Conservation (phyloP, 2,888 invertebrate genomes). For the Lordiphosa fenestrarum region DNA sequence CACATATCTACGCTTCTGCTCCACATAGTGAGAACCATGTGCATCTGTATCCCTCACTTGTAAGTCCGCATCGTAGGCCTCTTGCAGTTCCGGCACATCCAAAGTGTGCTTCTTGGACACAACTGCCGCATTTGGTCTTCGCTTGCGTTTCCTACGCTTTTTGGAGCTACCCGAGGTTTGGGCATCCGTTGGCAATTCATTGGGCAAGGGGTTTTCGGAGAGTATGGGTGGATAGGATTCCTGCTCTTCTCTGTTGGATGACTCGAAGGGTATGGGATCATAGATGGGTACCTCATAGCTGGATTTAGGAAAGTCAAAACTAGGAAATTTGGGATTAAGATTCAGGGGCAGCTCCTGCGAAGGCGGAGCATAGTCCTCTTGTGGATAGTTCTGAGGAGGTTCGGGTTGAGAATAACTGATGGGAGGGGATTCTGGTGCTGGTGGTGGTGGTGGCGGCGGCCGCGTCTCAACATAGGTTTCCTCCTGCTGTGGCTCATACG, state of each 20-base stretch:
- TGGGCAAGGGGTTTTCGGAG: slow-evolving; percentile 12
- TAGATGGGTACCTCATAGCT: slow-evolving; percentile 80
- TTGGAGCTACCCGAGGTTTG: slow-evolving; percentile 47
- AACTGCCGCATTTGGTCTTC: slow-evolving; percentile 32
- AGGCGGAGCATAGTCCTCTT: slow-evolving; percentile 61
- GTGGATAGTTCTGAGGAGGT: slow-evolving; percentile 37
- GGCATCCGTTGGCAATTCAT: slow-evolving; percentile 41
- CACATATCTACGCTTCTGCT: slow-evolving; percentile 41
- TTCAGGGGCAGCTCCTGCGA: slow-evolving; percentile 76
- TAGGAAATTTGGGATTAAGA: slow-evolving; percentile 71
- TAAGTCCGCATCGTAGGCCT: slow-evolving; percentile 72
- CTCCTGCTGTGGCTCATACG: slow-evolving; percentile 23
- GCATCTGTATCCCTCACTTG: slow-evolving; percentile 50
- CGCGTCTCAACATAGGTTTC: slow-evolving; percentile 16
- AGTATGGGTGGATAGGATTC: slow-evolving; percentile 75
- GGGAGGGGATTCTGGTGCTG: neutral
- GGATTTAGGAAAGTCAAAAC: slow-evolving; percentile 77
- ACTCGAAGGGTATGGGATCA: slow-evolving; percentile 77
- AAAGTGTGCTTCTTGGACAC: slow-evolving; percentile 71
- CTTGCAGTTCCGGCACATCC: slow-evolving; percentile 76
- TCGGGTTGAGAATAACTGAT: slow-evolving; percentile 27
- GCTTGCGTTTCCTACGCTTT: slow-evolving; percentile 55
- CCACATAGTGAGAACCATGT: slow-evolving; percentile 63
- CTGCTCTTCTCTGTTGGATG: slow-evolving; percentile 63
- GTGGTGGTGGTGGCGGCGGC: slow-evolving; percentile 12